Evolutionary conservation across 2,797 vertebrate genomes (phyloP), one percentile per base, ranked within the genome.

Genomic region (Anabas testudineus): DNA sequence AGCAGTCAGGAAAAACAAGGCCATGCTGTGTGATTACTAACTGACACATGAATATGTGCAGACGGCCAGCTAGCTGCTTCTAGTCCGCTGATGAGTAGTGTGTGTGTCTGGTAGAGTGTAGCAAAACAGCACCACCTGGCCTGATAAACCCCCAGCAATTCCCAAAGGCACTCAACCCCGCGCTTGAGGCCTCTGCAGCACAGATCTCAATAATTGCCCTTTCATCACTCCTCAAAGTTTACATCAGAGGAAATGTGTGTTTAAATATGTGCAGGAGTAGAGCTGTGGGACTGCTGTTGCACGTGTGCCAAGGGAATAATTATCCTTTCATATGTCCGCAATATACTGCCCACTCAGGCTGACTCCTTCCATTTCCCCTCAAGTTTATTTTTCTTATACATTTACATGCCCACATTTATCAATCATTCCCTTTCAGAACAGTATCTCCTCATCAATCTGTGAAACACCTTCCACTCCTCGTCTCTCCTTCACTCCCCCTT

Each of bases 41-140:
- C 85, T 85, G 87, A 91, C 87, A 91, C 88, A 80, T 89, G 86
- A 89, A 90, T 88, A 81, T 89, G 80, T 80, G 87, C 76, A 45
- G 71, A 67, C 59, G 16, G 62, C 66, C 24, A 18, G 63, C 42
- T 60, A 68, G 74, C 67, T 74, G 68, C 76, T 42, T 42, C 74
- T 48, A 18, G 36, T 69, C 69, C 26, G 6, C 65, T 81, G 80
- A 89, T 85, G 84, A 80, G 64, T 54, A 36, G 48, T 62, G 47
- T 61, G 75, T 73, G 67, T 74, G 54, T 77, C 34, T 77, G 65
- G 80, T 65, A 80, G 75, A 49, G 67, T 88, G 76, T 49, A 57
- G 86, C 80, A 76, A 85, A 87, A 78, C 77, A 78, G 56, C 58
- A 61, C 77, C 77, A 86, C 78, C 84, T 87, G 80, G 63, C 52